Conservation (phyloP, 2,113 vertebrate genomes). For the Semnornis frantzii region DNA sequence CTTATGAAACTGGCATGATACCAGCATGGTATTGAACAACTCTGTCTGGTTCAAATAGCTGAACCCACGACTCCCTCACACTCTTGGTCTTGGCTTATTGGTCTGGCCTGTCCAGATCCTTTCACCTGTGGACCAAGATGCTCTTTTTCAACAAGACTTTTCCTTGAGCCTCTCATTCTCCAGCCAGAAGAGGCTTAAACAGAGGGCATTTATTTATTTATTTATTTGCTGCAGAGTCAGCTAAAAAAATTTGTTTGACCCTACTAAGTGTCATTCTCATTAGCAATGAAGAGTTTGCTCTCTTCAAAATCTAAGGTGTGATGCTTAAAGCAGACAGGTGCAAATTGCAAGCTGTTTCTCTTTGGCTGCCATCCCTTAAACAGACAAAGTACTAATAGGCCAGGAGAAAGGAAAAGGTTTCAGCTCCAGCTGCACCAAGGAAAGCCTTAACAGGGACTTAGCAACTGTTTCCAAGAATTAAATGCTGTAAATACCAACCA, state of each 20-base stretch:
- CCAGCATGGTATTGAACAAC: no score
- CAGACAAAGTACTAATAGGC: conserved; percentile 35
- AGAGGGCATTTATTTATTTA: not conserved
- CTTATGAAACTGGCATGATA: no score
- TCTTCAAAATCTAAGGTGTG: conserved; percentile 12
- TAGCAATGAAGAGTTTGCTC: conserved; percentile 41
- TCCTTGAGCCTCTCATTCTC: not conserved
- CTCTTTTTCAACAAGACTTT: not conserved
- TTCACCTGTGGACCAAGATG: not conserved
- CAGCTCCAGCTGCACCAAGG: conserved; percentile 57
- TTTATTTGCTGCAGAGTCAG: not conserved
- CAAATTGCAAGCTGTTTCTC: conserved; percentile 72
- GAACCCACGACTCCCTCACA: no score
- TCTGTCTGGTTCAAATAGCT: no score
- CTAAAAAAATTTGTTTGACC: not conserved
- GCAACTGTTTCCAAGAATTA: conserved; percentile 66
- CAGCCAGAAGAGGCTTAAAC: not conserved
- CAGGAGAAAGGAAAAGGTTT: conserved; percentile 38
- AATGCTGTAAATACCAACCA: conserved; percentile 27
- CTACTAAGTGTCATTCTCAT: conserved; percentile 16
- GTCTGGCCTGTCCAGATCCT: not conserved
- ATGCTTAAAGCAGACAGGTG: conserved; percentile 73
- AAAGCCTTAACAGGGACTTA: conserved; percentile 50
- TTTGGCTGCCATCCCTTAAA: conserved; percentile 69
- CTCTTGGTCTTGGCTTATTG: no score